A percentile compares a stretch with the other conserved stretches of the same genome.
These are phyloP conservation scores for Arothron firmamentum DNA, from an alignment of 2,113 vertebrate genomes.

Conservation along the genomic window DNA sequence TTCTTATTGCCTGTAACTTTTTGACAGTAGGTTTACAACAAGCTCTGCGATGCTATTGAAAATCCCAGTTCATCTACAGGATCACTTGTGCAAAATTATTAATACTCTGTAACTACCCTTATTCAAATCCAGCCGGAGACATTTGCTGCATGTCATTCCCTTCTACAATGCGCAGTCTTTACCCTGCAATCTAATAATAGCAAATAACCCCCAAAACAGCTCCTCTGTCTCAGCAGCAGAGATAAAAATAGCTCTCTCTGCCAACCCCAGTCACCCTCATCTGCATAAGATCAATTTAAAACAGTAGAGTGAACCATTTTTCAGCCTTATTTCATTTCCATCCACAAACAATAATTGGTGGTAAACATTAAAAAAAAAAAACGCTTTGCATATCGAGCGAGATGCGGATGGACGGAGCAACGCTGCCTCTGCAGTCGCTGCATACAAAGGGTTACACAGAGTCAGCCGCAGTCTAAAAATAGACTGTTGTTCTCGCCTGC, in stretches of 20 bases:
- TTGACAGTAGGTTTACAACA: not conserved
- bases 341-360: conserved; percentile 40
- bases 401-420: conserved; percentile 20
- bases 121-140: conserved; percentile 14
- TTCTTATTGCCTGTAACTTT: conserved; percentile 13
- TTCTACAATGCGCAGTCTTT: conserved; percentile 8
- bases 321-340: conserved; percentile 13
- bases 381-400: conserved; percentile 7
- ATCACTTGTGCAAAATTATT: not conserved
- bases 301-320: conserved; percentile 34
- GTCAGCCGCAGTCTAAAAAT: conserved; percentile 76
- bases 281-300: conserved; percentile 19
- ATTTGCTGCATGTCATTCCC: conserved; percentile 23
- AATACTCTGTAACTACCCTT: not conserved
- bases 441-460: conserved; percentile 67
- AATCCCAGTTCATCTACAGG: not conserved
- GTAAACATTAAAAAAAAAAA: not conserved
- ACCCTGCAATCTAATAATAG: conserved; percentile 27
- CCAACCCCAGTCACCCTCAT: conserved; percentile 19
- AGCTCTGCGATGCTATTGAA: not conserved
- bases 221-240: conserved; percentile 24
- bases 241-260: conserved; percentile 52
- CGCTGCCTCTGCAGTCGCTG: conserved; percentile 43
- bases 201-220: conserved; percentile 27
- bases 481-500: conserved; percentile 60